A percentile compares a stretch with the other conserved stretches of the same genome.
Evolutionary conservation across 2,888 invertebrate species (phyloP).

Genomic region (Yponomeuta plumbellus): DNA sequence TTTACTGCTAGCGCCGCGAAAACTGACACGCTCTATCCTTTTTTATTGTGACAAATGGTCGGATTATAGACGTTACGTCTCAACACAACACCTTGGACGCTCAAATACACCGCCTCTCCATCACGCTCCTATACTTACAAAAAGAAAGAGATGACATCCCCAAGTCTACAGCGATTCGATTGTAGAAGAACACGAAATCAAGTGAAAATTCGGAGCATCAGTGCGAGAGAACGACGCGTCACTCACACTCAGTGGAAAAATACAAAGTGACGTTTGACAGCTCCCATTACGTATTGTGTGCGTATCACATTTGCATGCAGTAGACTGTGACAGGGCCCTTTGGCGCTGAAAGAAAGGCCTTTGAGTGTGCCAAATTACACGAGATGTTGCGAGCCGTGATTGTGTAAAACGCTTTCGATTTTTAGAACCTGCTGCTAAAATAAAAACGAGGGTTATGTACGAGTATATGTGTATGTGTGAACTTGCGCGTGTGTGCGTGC

Average conservation of each 20-base stretch:
- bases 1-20: neutral
- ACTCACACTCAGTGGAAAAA: slow-evolving; percentile 1
- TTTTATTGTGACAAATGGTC: slow-evolving; percentile 15
- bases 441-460: too few relatives aligned
- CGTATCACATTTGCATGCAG: slow-evolving; percentile 36
- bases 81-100: too few relatives aligned
- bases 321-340: slow-evolving; percentile 34
- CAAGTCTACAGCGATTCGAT: too few relatives aligned
- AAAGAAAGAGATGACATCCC: too few relatives aligned
- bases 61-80: too few relatives aligned
- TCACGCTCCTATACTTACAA: too few relatives aligned
- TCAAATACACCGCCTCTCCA: too few relatives aligned
- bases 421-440: neutral
- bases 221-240: neutral
- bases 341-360: slow-evolving; percentile 3
- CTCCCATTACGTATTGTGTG: slow-evolving; percentile 39
- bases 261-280: slow-evolving; percentile 40
- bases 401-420: neutral
- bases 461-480: too few relatives aligned
- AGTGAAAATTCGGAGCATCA: too few relatives aligned
- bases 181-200: too few relatives aligned
- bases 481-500: too few relatives aligned
- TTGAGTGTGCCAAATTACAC: neutral
- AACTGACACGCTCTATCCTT: slow-evolving; percentile 8
- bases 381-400: neutral